Percentiles rank a stretch among this genome's conserved stretches.
phyloP scores from a whole-genome alignment of 2,113 vertebrate genomes.

The Xiphophorus maculatus region DNA sequence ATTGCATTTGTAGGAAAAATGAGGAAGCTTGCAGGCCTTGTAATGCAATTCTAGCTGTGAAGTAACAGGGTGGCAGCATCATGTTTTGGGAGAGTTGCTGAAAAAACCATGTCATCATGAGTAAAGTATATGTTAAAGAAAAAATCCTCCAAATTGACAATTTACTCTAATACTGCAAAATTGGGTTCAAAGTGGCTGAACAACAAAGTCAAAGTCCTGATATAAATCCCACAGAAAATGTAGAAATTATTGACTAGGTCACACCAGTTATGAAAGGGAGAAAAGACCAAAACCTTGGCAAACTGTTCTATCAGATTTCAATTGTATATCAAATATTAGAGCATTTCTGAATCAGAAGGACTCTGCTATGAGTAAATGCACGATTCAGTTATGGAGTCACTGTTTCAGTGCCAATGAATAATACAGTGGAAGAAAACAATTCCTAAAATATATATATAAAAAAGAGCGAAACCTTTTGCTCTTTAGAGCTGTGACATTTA shows the following conservation, averaged over 20 bases:
- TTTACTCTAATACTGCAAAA: background rate
- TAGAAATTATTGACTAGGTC: background rate
- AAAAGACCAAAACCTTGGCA: background rate
- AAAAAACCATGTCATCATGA: no score
- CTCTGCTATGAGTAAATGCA: no score
- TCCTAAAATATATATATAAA: constrained; percentile 3
- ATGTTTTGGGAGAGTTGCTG: no score
- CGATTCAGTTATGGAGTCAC: background rate
- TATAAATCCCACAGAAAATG: background rate
- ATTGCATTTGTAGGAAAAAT: no score
- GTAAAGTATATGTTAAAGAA: no score
- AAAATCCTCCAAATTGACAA: background rate
- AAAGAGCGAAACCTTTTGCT: constrained; percentile 12
- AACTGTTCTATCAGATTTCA: no score
- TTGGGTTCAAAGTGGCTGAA: background rate
- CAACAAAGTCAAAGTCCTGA: background rate
- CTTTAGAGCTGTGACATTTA: constrained; percentile 27
- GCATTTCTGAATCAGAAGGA: no score
- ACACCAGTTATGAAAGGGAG: background rate
- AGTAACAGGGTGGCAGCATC: background rate
- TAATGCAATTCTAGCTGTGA: background rate
- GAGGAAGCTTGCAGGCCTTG: no score
- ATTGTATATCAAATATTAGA: no score
- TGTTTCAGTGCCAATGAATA: background rate
- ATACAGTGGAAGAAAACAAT: background rate